Evolutionary conservation across 2,888 invertebrate species (phyloP).

Genomic region (Polydesmus complanatus): DNA sequence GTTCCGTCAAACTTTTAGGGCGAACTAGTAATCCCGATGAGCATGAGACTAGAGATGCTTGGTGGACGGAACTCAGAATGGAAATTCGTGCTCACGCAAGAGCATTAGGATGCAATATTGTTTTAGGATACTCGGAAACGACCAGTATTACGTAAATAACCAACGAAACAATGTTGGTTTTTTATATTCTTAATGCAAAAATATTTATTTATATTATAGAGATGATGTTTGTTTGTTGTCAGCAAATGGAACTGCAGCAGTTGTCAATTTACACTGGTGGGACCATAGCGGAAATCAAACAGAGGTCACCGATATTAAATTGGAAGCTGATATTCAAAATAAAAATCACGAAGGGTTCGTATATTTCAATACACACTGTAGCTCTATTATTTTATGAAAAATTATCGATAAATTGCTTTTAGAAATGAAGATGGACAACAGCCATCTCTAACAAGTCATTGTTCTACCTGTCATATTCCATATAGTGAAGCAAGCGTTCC

Average conservation of each 20-base stretch:
- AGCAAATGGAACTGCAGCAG: slow-evolving; percentile 85
- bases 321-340: neutral
- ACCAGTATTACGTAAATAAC: slow-evolving; percentile 69
- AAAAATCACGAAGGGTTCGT: slow-evolving; percentile 1
- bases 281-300: neutral
- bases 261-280: slow-evolving; percentile 33
- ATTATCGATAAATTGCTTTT: no score
- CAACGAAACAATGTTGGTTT: neutral
- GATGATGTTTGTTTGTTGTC: slow-evolving; percentile 91
- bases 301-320: neutral
- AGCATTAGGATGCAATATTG: slow-evolving; percentile 83
- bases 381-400: neutral
- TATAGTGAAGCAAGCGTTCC: slow-evolving; percentile 58
- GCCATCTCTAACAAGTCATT: no score
- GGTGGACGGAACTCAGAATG: slow-evolving; percentile 94
- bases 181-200: neutral
- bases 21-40: slow-evolving; percentile 72
- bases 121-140: slow-evolving; percentile 83
- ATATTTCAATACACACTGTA: neutral
- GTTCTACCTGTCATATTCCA: slow-evolving; percentile 64
- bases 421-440: neutral
- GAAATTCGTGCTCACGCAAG: slow-evolving; percentile 89
- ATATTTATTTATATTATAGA: slow-evolving; percentile 38
- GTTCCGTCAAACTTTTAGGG: slow-evolving; percentile 69
- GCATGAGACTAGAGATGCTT: slow-evolving; percentile 77